A percentile compares a stretch with the other conserved stretches of the same genome.
Evolutionary conservation across 2,888 invertebrate species (phyloP).

Genomic region (Noctua fimbriata): DNA sequence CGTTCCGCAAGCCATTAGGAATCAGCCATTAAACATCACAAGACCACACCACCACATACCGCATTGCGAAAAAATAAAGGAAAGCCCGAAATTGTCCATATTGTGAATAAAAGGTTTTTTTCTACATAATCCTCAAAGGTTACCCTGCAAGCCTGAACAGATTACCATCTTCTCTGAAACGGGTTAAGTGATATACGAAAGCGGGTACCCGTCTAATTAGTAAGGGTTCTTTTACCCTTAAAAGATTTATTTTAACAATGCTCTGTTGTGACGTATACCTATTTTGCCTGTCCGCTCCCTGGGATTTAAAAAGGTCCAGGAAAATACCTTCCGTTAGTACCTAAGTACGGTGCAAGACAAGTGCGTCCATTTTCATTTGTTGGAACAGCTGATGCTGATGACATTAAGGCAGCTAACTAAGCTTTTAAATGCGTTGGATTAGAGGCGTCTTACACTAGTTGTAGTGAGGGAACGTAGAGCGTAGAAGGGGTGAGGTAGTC

Average conservation of each 20-base stretch:
- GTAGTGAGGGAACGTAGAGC: neutral
- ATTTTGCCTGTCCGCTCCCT: constrained; percentile 9
- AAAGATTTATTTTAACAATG: constrained; percentile 59
- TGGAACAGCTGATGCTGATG: constrained; percentile 9
- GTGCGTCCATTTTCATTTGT: constrained; percentile 1
- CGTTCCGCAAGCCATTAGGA: neutral
- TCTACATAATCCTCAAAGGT: constrained; percentile 48
- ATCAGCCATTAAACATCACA: constrained; percentile 1
- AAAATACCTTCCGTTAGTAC: neutral
- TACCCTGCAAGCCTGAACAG: constrained; percentile 33
- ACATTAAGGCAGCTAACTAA: neutral
- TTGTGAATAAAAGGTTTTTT: constrained; percentile 34
- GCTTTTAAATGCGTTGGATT: neutral
- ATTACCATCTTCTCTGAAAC: constrained; percentile 56
- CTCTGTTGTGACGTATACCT: constrained; percentile 41
- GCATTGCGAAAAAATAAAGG: constrained; percentile 43
- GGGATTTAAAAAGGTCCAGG: constrained; percentile 53
- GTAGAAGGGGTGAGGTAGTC: neutral
- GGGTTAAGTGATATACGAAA: constrained; percentile 62
- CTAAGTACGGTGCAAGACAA: constrained; percentile 22
- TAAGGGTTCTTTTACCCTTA: constrained; percentile 42
- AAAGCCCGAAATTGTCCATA: constrained; percentile 6
- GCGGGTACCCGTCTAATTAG: constrained; percentile 60
- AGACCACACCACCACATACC: constrained; percentile 5
- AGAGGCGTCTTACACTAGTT: neutral